Percentiles rank a stretch among this genome's conserved stretches.
Conservation (phyloP, 1,140 invertebrate genomes). For the Bombus sibiricus region DNA sequence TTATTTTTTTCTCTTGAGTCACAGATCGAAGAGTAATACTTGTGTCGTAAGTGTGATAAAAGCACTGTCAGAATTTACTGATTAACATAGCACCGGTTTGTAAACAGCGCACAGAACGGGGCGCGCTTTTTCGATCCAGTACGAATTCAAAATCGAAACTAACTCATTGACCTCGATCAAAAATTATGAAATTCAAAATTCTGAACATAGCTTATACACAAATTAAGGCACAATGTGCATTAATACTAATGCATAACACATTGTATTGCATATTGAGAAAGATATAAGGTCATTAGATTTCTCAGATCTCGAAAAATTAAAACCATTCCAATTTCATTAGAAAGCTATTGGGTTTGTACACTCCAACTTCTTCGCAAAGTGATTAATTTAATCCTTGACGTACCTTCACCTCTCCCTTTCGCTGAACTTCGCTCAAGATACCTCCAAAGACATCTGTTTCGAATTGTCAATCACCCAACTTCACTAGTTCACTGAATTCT, state of each 20-base stretch:
- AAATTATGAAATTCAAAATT: background rate
- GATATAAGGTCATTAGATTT: too few relatives aligned
- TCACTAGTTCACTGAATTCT: background rate
- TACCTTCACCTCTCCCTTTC: constrained; percentile 6
- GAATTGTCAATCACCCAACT: background rate
- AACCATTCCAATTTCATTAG: background rate
- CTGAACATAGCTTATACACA: background rate
- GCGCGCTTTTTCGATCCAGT: background rate
- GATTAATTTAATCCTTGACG: background rate
- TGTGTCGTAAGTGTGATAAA: background rate
- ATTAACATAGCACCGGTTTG: background rate
- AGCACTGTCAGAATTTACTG: background rate
- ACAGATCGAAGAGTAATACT: background rate
- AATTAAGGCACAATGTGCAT: background rate
- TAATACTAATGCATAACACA: background rate
- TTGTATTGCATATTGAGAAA: background rate
- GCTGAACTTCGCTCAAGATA: background rate
- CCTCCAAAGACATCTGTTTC: constrained; percentile 26
- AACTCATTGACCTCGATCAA: background rate
- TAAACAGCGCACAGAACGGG: constrained; percentile 1
- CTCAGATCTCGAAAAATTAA: background rate
- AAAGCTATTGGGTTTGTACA: background rate
- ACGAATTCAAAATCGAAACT: constrained; percentile 6
- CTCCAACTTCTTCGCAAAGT: background rate
- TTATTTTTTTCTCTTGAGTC: background rate